A percentile compares a stretch with the other conserved stretches of the same genome.
These are phyloP conservation scores for Dendrolimus houi DNA, from an alignment of 2,888 invertebrate species.

Conservation along the genomic window DNA sequence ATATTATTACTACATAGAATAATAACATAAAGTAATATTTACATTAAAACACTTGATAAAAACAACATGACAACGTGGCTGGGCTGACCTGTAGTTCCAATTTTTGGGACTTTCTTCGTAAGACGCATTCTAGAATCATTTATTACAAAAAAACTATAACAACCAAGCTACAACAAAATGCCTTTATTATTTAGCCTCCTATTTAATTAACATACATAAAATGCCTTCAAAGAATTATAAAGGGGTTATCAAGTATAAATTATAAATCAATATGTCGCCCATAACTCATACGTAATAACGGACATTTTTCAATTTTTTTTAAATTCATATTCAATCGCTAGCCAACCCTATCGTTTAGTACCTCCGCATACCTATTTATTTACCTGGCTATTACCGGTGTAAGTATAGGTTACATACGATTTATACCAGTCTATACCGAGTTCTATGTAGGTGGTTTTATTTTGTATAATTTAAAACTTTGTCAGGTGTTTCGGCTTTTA, in stretches of 20 bases:
- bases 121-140: too few relatives aligned
- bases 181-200: too few relatives aligned
- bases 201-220: too few relatives aligned
- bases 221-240: too few relatives aligned
- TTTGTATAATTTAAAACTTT: slow-evolving; percentile 8
- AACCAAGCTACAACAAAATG: too few relatives aligned
- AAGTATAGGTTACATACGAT: slow-evolving; percentile 47
- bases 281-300: not conserved
- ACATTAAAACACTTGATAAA: too few relatives aligned
- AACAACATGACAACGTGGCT: too few relatives aligned
- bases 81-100: too few relatives aligned
- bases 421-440: slow-evolving; percentile 21
- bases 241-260: not conserved
- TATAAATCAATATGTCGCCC: not conserved
- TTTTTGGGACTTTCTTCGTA: too few relatives aligned
- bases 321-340: slow-evolving; percentile 1
- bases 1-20: too few relatives aligned
- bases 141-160: too few relatives aligned
- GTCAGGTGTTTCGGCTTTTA: slow-evolving; percentile 15
- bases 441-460: slow-evolving; percentile 23
- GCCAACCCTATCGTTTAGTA: slow-evolving; percentile 33
- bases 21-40: too few relatives aligned
- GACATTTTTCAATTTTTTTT: not conserved
- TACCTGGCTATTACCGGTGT: slow-evolving; percentile 39
- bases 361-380: slow-evolving; percentile 38